Evolutionary conservation across 92 coral and sea anemone genomes (phyloP).

Genomic region (Desmophyllum pertusum): DNA sequence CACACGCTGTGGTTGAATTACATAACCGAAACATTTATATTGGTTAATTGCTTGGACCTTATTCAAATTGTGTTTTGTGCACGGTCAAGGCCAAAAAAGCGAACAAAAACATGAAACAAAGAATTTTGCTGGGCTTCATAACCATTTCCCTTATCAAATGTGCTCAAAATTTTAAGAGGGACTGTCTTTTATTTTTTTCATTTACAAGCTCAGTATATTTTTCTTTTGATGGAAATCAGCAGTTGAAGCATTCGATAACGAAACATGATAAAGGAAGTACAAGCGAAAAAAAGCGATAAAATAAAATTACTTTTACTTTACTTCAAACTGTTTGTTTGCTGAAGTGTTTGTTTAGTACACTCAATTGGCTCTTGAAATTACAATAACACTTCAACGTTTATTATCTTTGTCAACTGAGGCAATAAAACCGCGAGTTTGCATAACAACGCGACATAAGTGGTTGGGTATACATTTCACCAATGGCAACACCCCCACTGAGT

Average conservation of each 20-base stretch:
- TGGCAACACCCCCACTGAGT: conserved; percentile 5
- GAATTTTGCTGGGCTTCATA: no score
- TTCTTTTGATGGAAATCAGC: background rate
- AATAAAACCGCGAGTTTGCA: conserved; percentile 27
- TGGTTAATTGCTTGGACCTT: no score
- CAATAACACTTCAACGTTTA: conserved; percentile 17
- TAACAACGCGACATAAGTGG: conserved; percentile 14
- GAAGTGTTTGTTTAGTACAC: conserved; percentile 9
- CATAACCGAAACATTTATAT: no score
- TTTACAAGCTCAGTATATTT: background rate
- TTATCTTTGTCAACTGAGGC: conserved; percentile 20
- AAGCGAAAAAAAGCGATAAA: background rate
- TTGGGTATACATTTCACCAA: conserved; percentile 6
- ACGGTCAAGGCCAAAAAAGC: no score
- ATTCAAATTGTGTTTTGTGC: no score
- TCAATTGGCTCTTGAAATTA: conserved; percentile 2
- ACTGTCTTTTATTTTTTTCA: no score
- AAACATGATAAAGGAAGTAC: background rate
- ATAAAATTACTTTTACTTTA: background rate
- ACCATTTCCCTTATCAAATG: no score
- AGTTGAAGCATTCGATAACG: background rate
- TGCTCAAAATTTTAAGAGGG: no score
- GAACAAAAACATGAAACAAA: no score
- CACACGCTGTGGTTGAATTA: no score
- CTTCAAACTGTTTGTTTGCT: background rate